Conservation (phyloP, 2,113 vertebrate genomes). For the Megaceryle maxima region DNA sequence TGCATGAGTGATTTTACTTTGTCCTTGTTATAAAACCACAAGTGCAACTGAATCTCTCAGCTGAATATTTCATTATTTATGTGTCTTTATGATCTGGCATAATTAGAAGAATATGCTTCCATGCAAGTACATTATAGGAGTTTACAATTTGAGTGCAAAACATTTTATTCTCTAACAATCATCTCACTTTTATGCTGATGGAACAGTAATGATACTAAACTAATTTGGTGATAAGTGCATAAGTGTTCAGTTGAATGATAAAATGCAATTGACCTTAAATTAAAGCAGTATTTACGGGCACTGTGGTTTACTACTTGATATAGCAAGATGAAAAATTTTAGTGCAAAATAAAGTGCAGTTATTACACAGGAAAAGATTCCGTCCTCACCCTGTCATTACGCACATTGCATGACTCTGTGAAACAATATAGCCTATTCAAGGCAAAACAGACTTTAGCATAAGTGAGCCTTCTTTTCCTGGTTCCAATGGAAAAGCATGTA, state of each 20-base stretch:
- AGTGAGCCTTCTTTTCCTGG: conserved; percentile 24
- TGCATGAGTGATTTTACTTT: not conserved
- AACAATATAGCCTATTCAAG: conserved; percentile 21
- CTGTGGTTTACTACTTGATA: not conserved
- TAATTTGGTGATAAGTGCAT: not conserved
- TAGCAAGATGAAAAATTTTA: conserved; percentile 36
- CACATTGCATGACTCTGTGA: not conserved
- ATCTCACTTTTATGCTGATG: not conserved
- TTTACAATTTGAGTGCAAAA: not conserved
- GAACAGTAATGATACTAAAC: not conserved
- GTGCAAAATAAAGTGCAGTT: conserved; percentile 55
- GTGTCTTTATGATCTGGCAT: not conserved
- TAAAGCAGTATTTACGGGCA: conserved; percentile 26
- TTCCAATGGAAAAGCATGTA: conserved; percentile 30
- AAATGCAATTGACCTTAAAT: conserved; percentile 23
- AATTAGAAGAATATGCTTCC: not conserved
- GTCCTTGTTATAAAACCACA: not conserved
- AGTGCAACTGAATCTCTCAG: not conserved
- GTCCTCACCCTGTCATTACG: conserved; percentile 14
- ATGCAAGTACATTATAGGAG: conserved; percentile 7
- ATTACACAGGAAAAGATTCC: conserved; percentile 26
- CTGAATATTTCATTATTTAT: not conserved
- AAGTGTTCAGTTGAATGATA: conserved; percentile 58
- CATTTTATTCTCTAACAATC: not conserved
- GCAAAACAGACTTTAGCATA: not conserved